Conservation (phyloP, 2,888 invertebrate genomes). For the Cryptus armator region DNA sequence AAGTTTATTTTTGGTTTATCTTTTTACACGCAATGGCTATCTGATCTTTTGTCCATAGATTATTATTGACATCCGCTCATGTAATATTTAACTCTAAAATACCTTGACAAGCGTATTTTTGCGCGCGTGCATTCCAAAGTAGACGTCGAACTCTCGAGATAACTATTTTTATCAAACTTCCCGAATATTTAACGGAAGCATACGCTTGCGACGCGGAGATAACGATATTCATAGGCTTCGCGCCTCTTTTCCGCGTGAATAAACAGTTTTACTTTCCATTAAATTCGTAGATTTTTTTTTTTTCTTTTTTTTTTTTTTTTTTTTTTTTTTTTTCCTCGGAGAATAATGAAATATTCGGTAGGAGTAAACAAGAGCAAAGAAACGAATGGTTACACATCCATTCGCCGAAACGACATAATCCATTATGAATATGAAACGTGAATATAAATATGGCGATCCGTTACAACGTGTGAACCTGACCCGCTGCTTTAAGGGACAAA, state of each 20-base stretch:
- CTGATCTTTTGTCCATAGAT: conserved; percentile 67
- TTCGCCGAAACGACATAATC: conserved; percentile 39
- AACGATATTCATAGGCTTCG: not conserved
- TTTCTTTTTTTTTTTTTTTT: too few relatives aligned
- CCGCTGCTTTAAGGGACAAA: conserved; percentile 50
- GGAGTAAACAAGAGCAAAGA: conserved; percentile 30
- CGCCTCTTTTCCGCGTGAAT: not conserved
- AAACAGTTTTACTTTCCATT: not conserved
- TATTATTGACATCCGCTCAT: conserved; percentile 76
- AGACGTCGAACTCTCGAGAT: conserved; percentile 25
- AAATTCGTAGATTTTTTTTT: not conserved
- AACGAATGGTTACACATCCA: conserved; percentile 13
- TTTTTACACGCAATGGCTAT: conserved; percentile 70
- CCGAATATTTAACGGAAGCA: not conserved
- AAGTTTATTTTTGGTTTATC: conserved; percentile 74
- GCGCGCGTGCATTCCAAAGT: conserved; percentile 38
- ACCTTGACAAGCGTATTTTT: conserved; percentile 36
- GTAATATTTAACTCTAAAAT: conserved; percentile 74
- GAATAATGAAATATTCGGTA: not conserved
- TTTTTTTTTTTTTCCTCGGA: not conserved
- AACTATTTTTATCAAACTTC: conserved; percentile 7
- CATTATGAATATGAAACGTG: conserved; percentile 47
- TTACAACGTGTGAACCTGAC: conserved; percentile 62
- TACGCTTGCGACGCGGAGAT: not conserved
- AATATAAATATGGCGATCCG: conserved; percentile 53